These are phyloP conservation scores for Pygocentrus nattereri DNA, from an alignment of 2,797 vertebrate species.

Conservation along the genomic window DNA sequence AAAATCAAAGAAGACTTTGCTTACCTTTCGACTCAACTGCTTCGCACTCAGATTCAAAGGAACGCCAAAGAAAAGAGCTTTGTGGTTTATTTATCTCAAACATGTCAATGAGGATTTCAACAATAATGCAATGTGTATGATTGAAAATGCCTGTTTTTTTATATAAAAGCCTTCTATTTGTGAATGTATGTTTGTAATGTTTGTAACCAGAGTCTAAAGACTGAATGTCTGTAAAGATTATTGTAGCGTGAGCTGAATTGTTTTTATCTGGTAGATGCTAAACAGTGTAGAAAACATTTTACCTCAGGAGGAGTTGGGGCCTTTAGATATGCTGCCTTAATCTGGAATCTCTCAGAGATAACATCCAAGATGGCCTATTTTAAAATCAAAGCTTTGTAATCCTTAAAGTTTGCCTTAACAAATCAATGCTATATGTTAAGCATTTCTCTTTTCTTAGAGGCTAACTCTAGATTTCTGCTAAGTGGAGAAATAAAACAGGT, in stretches of 20 bases:
- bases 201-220: constrained; percentile 37
- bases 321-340: constrained; percentile 31
- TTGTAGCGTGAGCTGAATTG: not conserved
- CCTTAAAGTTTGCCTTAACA: constrained; percentile 25
- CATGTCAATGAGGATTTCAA: too few relatives aligned
- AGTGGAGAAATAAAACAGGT: constrained; percentile 10
- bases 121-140: not conserved
- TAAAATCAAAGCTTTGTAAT: constrained; percentile 20
- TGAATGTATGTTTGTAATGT: constrained; percentile 69
- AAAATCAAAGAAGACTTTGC: constrained; percentile 31
- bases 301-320: constrained; percentile 13
- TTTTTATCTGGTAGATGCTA: not conserved
- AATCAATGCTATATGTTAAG: not conserved
- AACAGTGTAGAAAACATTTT: constrained; percentile 24
- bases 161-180: constrained; percentile 71
- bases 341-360: constrained; percentile 34
- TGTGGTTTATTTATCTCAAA: not conserved
- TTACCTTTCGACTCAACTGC: not conserved
- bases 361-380: constrained; percentile 12
- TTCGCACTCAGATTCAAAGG: not conserved
- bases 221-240: constrained; percentile 1
- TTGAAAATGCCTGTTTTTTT: constrained; percentile 49
- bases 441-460: not conserved
- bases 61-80: not conserved
- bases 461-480: not conserved